Evolutionary conservation across 2,113 vertebrate species (phyloP).

Genomic region (Vulpes ferrilata): DNA sequence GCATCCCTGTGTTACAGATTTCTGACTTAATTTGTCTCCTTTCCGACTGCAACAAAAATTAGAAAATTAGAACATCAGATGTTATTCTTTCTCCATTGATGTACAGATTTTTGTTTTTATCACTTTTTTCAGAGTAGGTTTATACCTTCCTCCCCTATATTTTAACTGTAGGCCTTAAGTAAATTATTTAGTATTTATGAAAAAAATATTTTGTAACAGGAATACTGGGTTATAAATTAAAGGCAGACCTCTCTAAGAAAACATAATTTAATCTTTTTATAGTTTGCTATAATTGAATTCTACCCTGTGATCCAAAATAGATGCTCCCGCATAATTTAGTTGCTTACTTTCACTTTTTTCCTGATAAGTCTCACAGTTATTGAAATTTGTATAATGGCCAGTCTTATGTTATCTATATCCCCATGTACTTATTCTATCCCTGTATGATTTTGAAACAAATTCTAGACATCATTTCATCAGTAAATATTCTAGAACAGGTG

Average conservation of each 20-base stretch:
- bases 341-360: not conserved
- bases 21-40: not conserved
- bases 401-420: not conserved
- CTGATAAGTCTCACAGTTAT: not conserved
- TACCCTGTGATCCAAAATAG: not conserved
- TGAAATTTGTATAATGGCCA: not conserved
- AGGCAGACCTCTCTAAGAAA: not conserved
- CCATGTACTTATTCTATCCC: not conserved
- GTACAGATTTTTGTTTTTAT: conserved; percentile 20
- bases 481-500: not conserved
- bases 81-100: not conserved
- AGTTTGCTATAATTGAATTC: not conserved
- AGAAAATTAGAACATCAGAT: conserved; percentile 25
- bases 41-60: not conserved
- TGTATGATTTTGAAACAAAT: conserved; percentile 31
- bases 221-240: conserved; percentile 2
- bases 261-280: not conserved
- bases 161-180: not conserved
- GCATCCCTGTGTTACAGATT: not conserved
- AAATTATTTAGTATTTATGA: not conserved
- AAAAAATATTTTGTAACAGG: not conserved
- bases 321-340: not conserved
- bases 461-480: not conserved
- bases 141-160: not conserved
- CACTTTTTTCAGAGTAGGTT: not conserved